Evolutionary conservation across 37 sponge, comb jelly and placozoan genomes (phyloP).

Genomic region (Halisarca cf. caerulea): DNA sequence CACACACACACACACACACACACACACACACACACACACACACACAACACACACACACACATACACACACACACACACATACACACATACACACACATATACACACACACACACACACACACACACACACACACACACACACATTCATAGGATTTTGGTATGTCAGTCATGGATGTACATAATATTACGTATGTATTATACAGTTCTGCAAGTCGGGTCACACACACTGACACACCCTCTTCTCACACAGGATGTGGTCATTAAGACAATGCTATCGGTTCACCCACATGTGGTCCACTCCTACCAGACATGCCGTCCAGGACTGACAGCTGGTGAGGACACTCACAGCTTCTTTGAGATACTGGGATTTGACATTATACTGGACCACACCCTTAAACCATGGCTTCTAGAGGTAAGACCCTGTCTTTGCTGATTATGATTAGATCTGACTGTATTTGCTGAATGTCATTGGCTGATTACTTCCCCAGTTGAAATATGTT

Average conservation of each 20-base stretch:
- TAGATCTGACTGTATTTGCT: no score
- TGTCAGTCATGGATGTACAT: neutral
- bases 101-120: neutral
- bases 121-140: no score
- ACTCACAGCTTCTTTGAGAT: slow-evolving; percentile 80
- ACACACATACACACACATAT: neutral
- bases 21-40: slow-evolving; percentile 6
- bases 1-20: neutral
- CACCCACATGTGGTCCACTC: slow-evolving; percentile 80
- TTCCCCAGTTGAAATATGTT: no score
- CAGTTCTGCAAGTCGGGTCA: neutral
- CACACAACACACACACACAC: neutral
- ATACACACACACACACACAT: neutral
- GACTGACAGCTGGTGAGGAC: slow-evolving; percentile 26
- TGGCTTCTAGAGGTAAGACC: slow-evolving; percentile 90
- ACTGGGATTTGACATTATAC: slow-evolving; percentile 87
- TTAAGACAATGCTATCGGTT: slow-evolving; percentile 81
- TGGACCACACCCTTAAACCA: slow-evolving; percentile 73
- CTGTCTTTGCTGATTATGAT: neutral
- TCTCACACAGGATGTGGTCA: slow-evolving; percentile 67
- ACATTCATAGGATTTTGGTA: no score
- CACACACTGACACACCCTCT: neutral
- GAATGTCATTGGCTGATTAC: no score
- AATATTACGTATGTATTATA: no score
- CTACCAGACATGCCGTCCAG: slow-evolving; percentile 77